Conservation (phyloP, 2,888 invertebrate species). For the Creontiades dilutus region DNA sequence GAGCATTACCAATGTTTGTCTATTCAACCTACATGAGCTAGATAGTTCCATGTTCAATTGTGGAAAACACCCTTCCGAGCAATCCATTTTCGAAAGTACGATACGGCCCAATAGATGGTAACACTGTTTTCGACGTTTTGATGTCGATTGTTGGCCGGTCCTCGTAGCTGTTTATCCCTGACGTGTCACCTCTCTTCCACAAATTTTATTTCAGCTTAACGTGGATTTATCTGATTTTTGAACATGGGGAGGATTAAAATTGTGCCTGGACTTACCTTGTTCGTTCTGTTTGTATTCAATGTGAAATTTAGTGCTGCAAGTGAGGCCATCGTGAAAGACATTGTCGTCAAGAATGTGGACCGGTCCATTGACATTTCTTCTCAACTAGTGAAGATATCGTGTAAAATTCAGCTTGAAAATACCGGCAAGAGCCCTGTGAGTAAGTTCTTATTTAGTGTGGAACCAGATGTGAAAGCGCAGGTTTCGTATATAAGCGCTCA, state of each 20-base stretch:
- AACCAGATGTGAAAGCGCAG: slow-evolving; percentile 82
- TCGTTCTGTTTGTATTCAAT: neutral
- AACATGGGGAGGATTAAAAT: neutral
- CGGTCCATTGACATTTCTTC: slow-evolving; percentile 91
- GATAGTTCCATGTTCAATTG: no score
- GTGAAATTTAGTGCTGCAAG: slow-evolving; percentile 43
- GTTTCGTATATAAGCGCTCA: slow-evolving; percentile 87
- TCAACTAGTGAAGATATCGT: slow-evolving; percentile 91
- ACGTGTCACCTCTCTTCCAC: slow-evolving; percentile 30
- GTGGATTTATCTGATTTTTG: neutral
- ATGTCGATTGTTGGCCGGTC: slow-evolving; percentile 20
- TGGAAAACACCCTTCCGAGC: no score
- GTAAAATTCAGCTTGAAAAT: slow-evolving; percentile 91
- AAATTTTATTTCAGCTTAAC: neutral
- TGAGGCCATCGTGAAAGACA: slow-evolving; percentile 77
- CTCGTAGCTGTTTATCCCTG: slow-evolving; percentile 33
- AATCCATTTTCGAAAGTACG: neutral
- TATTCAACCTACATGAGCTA: no score
- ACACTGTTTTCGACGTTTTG: neutral
- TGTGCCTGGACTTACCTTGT: neutral
- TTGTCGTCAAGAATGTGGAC: slow-evolving; percentile 89
- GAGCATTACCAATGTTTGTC: no score
- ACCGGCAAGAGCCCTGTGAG: slow-evolving; percentile 86
- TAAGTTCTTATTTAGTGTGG: slow-evolving; percentile 86
- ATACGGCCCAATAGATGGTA: neutral